Base-by-base conservation (phyloP, 2,113 vertebrate genomes). In the Antigone vipio region DNA sequence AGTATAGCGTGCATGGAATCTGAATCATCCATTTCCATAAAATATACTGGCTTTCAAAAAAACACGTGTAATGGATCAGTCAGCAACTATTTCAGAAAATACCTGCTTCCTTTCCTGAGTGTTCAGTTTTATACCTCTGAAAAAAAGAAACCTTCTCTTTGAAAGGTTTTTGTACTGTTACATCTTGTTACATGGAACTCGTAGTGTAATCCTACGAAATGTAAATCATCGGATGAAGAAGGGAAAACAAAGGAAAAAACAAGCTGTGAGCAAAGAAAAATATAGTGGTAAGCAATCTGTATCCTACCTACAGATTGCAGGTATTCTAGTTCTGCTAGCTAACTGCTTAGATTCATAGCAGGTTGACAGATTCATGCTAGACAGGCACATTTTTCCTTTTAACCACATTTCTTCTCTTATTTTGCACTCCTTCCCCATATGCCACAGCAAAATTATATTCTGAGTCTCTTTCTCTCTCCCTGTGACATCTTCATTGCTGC, bases 401-500 rank as follows among this genome's bases (percentile, higher is more conserved):
- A 91, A 55, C 47, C 42, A 56, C 44, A 69, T 44, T 96, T 88
- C 60, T 93, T 64, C 62, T 92, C 62, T 80, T 94, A 80, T 94
- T 96, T 92, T 92, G 67, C 49, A 78, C 40, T 68, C 63, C 74
- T 66, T 97, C 56, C 49, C 71, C 81, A 91, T 88, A 75, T 78
- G 92, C 56, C 47, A 60, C 30, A 78, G 69, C 78, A 95, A 92
- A 89, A 96, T 74, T 89, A 62, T 68, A 79, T 91, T 85, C 63
- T 73, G 78, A 93, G 42, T 59, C 67, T 95, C 55, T 80, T 83
- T 74, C 77, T 85, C 50, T 90, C 89, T 97, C 91, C 34, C 73
- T 45, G 79, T 97, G 93, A 95, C 85, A 92, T 95, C 74, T 96
- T 96, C 96, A 94, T 94, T 95, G 91, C 87, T 97, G 93, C 96